Evolutionary conservation across 2,888 invertebrate genomes (phyloP), one percentile per base, ranked within the genome.

Genomic region (Rotaria socialis): DNA sequence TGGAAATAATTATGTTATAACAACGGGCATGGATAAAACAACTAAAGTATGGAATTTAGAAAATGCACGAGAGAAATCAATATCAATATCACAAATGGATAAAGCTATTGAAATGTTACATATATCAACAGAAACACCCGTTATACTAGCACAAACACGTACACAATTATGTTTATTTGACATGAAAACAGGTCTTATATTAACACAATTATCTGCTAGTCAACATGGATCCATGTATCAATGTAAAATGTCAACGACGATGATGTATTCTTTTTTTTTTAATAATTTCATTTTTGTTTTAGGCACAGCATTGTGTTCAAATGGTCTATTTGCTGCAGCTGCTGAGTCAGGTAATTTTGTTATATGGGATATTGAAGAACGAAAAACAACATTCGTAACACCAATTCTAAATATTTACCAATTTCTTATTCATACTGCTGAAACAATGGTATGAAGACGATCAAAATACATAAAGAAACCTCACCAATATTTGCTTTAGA

Each of bases 41-140:
- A 97, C 98, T 11, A 98, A 98, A 93, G 96, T 97, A 8, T 98
- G 98, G 98, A 98, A 98, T 91, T 96, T 99, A 87, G 96, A 97
- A 91, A 98, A 98, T 90, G 97, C 98, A 88, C 96, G 97, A 89
- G 97, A 98, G 90, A 96, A 97, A 91, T 96, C 97, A 0, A 96
- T 96, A 90, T 95, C 95, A 75, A 96, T 98, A 24, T 96, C 97
- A 89, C 93, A 97, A 14, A 96, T 97, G 90, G 98, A 98, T 90
- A 92, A 97, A 87, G 96, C 96, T 89, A 96, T 98, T 87, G 97
- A 98, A 91, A 94, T 94, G 41, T 95, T 98, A 85, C 89, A 90
- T 60, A 88, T 93, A 7, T 91, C 92, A 0, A 89, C 94, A 85
- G 94, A 94, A 88, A 93, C 94, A 85, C 94, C 94, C 86, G 92